Evolutionary conservation across 2,888 invertebrate species (phyloP), one percentile per base, ranked within the genome.

Genomic region (Pristionchus japonicus): DNA sequence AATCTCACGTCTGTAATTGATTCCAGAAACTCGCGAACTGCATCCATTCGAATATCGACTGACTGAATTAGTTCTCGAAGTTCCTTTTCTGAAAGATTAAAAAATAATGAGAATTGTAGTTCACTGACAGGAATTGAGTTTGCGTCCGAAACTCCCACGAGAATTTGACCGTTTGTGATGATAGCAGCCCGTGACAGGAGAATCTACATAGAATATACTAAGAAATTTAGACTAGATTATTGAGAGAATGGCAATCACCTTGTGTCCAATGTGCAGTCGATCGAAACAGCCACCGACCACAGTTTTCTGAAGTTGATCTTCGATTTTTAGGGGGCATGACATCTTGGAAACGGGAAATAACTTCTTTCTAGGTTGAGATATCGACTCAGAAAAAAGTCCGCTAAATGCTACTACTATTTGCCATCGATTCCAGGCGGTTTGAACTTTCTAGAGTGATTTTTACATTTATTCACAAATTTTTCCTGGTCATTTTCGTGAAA

Each of bases 201-300:
- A 70, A 70, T n/a, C n/a, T n/a, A n/a, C n/a, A n/a, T n/a, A n/a
- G n/a, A n/a, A n/a, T n/a, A n/a, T n/a, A n/a, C n/a, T n/a, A n/a
- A n/a, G n/a, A n/a, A n/a, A n/a, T n/a, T n/a, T n/a, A n/a, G n/a
- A n/a, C n/a, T n/a, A n/a, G n/a, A n/a, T n/a, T n/a, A n/a, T n/a
- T n/a, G n/a, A n/a, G n/a, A n/a, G n/a, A n/a, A n/a, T n/a, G n/a
- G n/a, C n/a, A n/a, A n/a, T 70, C 31, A 70, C 70, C 70, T 70
- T 70, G 70, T 70, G 70, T 37, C 70, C 70, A n/a, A 37, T 70
- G 70, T 70, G 70, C 70, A 70, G 37, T 20, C 70, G 70, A 70
- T 70, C 70, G 37, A 70, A 70, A 37, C 70, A 70, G 20, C 70
- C 70, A 13, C 37, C 70, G 4, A 37, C 34, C 2, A 20, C 70